phyloP scores from a whole-genome alignment of 2,113 vertebrate species.

The Psephotus haematonotus region DNA sequence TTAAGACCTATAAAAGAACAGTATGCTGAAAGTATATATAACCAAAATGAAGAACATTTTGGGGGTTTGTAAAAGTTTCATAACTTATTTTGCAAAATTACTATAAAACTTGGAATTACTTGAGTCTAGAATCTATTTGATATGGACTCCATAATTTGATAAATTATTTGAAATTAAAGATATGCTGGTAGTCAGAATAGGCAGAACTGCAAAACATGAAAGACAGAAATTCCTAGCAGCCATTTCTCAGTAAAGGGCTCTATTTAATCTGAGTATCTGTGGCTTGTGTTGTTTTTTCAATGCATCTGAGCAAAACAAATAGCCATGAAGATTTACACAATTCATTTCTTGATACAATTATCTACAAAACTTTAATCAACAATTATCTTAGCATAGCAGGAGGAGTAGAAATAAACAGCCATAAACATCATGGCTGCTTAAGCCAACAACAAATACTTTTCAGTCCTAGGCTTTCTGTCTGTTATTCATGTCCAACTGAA shows the following conservation, averaged over 20 bases:
- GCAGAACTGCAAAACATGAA: conserved; percentile 8
- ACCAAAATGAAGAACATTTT: neutral
- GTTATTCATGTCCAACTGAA: conserved; percentile 51
- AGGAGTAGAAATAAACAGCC: conserved; percentile 56
- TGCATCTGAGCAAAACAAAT: conserved; percentile 10
- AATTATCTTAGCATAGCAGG: conserved; percentile 6
- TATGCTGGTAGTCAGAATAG: neutral
- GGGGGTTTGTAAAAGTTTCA: neutral
- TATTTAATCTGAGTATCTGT: conserved; percentile 31
- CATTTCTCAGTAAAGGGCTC: conserved; percentile 18
- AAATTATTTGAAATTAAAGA: neutral
- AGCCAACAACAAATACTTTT: conserved; percentile 46
- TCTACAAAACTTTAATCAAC: neutral
- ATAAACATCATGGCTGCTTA: conserved; percentile 48
- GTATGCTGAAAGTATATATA: neutral
- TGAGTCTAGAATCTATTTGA: neutral
- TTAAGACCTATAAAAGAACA: conserved; percentile 26
- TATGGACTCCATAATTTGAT: neutral
- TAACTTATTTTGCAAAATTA: neutral
- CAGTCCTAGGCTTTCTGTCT: neutral
- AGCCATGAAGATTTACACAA: neutral
- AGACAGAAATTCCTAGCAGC: neutral
- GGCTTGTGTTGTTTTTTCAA: neutral
- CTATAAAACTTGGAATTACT: neutral
- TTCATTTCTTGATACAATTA: conserved; percentile 2